Evolutionary conservation across 2,113 vertebrate genomes (phyloP), one percentile per base, ranked within the genome.

Genomic region (Mola mola): DNA sequence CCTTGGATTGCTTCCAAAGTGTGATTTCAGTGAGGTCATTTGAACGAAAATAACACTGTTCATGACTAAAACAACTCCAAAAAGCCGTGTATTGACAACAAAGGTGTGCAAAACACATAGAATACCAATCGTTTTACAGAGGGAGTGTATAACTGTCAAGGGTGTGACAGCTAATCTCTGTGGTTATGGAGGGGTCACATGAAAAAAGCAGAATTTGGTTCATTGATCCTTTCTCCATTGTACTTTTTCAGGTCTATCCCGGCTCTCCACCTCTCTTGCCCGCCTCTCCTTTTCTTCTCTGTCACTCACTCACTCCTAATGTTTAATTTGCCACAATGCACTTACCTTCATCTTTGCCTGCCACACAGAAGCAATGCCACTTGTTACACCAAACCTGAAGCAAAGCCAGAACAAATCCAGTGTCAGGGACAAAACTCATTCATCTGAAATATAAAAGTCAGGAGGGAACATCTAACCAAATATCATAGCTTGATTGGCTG

Each of bases 161-260:
- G 58, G 56, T 66, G 64, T 83, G 80, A 83, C 66, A 75, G 50
- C 63, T 79, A 56, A 57, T 85, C 56, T 61, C 63, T 44, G 7
- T 81, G 66, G 69, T 77, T 77, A 71, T 76, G 57, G 52, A 40
- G 59, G 41, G 69, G 66, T 73, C 53, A 70, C 38, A 61, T n/a
- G 68, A 46, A 70, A 69, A 29, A 74, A 62, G 66, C 48, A 65
- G 61, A n/a, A 61, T 34, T 43, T 17, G 38, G 51, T 47, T 42
- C 69, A 81, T 77, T 49, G 80, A 79, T 81, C 70, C 20, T 33
- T 25, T 34, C 25, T 51, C 33, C 13, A 29, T 49, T 66, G 41
- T 53, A 20, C 25, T 58, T 25, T n/a, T 40, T 40, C 16, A 17
- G 37, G 16, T 16, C 15, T 63, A 38, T 8, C 20, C 11, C 20